Base-by-base conservation (phyloP, 2,113 vertebrate genomes). In the Alligator sinensis region DNA sequence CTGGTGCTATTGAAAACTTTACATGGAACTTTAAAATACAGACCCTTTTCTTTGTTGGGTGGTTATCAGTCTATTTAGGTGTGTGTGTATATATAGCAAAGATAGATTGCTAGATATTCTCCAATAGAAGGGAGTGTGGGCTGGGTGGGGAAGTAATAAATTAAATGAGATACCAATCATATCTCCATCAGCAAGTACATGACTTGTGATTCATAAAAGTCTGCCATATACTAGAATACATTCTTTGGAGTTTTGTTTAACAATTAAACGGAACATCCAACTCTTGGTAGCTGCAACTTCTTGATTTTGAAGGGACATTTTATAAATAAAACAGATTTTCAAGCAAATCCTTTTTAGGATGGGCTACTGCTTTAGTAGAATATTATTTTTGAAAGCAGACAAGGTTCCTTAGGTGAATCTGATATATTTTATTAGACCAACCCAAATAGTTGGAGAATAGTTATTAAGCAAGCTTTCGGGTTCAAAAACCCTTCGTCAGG, bases 111-210 rank as follows among this genome's bases (percentile, higher is more conserved):
- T 88, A 95, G 92, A 96, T 97, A 80, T 5, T 70, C 77, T 70
- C 38, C 77, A 95, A 5, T 76, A 89, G 70, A 76, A 94, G 90
- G 57, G 80, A 87, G 77, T 0, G 9, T 77, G 85, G 82, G 80
- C 80, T 94, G 92, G 54, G 95, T 47, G 84, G 66, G 95, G 96
- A 96, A 96, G 95, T 88, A 95, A 95, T 96, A 93, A 95, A 59
- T 97, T 93, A 95, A 60, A 28, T 15, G 89, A 97, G 94, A 97
- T 96, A 96, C 34, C 59, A 86, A 94, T 96, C 93, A 0, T 87
- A 82, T 89, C 93, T 94, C 93, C 90, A 95, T 93, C 92, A 95
- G 77, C 90, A 92, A 74, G 80, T 94, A 92, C 94, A 88, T 95
- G 61, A 96, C 82, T 95, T 87, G 92, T 62, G 77, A 75, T 95